Percentiles rank a stretch among this genome's conserved stretches.
These are phyloP conservation scores for Stegodyphus mimosarum DNA, from an alignment of 1,140 invertebrate genomes.

Conservation along the genomic window DNA sequence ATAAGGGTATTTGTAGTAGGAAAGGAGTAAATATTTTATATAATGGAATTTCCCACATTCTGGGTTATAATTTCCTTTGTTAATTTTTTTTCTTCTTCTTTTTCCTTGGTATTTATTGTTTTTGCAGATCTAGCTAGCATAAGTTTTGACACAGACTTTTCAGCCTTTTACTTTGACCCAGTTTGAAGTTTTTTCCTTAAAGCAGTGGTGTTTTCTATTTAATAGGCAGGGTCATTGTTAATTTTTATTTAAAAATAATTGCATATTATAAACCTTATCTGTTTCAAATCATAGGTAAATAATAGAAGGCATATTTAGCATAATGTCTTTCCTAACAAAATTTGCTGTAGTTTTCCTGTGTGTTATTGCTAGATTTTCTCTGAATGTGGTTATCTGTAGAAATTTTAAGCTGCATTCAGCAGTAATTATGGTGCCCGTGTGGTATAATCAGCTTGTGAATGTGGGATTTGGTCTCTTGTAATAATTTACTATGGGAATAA, in stretches of 20 bases:
- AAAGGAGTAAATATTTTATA: too few species aligned
- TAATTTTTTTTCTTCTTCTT: too few species aligned
- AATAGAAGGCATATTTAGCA: slow-evolving; percentile 9
- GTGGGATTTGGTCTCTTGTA: slow-evolving; percentile 20
- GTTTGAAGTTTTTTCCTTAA: too few species aligned
- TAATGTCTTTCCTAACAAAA: slow-evolving; percentile 14
- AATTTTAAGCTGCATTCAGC: slow-evolving; percentile 18
- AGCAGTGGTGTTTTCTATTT: too few species aligned
- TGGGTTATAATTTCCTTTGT: too few species aligned
- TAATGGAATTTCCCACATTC: too few species aligned
- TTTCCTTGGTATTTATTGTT: too few species aligned
- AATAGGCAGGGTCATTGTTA: too few species aligned
- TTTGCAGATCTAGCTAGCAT: too few species aligned
- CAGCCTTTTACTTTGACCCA: too few species aligned
- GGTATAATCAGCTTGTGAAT: slow-evolving; percentile 20
- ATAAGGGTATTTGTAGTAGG: too few species aligned
- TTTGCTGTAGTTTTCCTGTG: slow-evolving; percentile 41
- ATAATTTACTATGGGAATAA: slow-evolving; percentile 29
- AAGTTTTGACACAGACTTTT: too few species aligned
- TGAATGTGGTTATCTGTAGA: slow-evolving; percentile 26
- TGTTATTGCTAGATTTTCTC: slow-evolving; percentile 45
- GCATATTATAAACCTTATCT: slow-evolving; percentile 38
- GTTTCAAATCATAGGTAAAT: slow-evolving; percentile 29
- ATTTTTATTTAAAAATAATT: slow-evolving; percentile 1
- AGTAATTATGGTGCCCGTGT: slow-evolving; percentile 6